A percentile compares a stretch with the other conserved stretches of the same genome.
Evolutionary conservation across 2,113 vertebrate species (phyloP).

Genomic region (Oostethus manadensis): DNA sequence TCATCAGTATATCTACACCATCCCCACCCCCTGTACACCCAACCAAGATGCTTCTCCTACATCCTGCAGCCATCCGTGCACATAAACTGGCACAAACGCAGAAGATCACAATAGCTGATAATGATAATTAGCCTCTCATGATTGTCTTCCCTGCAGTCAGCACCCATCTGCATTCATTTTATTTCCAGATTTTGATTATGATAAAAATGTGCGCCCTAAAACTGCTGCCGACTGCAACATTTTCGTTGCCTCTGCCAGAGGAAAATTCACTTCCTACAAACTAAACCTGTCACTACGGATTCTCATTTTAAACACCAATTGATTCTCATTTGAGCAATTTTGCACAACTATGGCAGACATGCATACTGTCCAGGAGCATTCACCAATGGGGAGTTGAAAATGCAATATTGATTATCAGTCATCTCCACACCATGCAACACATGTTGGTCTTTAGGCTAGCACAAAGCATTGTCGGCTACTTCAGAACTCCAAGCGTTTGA

Average conservation of each 20-base stretch:
- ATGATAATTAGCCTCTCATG: constrained; percentile 45
- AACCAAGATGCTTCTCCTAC: not conserved
- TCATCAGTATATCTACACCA: constrained; percentile 5
- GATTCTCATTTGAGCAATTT: too few relatives aligned
- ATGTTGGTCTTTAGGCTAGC: not conserved
- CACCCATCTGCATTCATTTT: not conserved
- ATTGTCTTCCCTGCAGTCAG: constrained; percentile 24
- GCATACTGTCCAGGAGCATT: not conserved
- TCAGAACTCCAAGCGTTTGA: not conserved
- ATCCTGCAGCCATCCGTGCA: constrained; percentile 9
- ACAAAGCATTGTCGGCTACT: not conserved
- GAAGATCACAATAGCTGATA: constrained; percentile 30
- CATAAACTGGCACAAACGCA: not conserved
- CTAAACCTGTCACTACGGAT: not conserved
- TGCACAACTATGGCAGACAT: too few relatives aligned
- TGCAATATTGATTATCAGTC: not conserved
- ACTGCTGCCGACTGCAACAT: not conserved
- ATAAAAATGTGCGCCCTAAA: not conserved
- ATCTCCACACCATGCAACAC: not conserved
- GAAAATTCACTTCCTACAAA: too few relatives aligned
- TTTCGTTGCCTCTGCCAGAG: not conserved
- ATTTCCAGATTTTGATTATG: not conserved
- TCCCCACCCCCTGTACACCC: not conserved
- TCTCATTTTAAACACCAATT: too few relatives aligned
- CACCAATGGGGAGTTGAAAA: not conserved